These are phyloP conservation scores for Philopedon plagiatum DNA, from an alignment of 2,888 invertebrate genomes.

Conservation along the genomic window DNA sequence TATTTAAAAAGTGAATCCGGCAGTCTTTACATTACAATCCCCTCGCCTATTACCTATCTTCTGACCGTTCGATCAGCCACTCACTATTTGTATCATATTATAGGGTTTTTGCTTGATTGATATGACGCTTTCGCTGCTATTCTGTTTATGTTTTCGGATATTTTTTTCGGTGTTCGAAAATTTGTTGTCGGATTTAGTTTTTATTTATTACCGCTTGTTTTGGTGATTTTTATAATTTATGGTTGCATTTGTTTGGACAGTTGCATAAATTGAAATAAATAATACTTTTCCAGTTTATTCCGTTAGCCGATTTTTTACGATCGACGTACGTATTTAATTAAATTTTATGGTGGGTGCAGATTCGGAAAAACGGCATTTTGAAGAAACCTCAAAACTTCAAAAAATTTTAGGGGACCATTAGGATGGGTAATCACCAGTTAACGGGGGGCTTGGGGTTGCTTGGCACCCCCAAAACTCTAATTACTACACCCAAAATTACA, in stretches of 20 bases:
- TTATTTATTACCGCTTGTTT: constrained; percentile 60
- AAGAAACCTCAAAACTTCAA: not conserved
- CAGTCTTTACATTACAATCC: constrained; percentile 4
- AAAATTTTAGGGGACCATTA: too few relatives aligned
- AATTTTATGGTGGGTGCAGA: constrained; percentile 25
- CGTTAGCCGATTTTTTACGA: constrained; percentile 51
- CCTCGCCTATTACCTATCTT: not conserved
- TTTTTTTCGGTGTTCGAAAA: constrained; percentile 56
- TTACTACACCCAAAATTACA: too few relatives aligned
- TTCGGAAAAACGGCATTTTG: not conserved
- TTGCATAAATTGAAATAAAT: constrained; percentile 59
- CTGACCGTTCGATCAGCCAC: constrained; percentile 15
- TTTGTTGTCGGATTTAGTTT: constrained; percentile 59
- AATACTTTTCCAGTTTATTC: constrained; percentile 51
- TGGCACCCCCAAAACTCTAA: too few relatives aligned
- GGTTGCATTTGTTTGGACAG: constrained; percentile 58
- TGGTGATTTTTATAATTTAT: constrained; percentile 62
- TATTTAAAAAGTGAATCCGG: not conserved
- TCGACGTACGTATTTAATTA: constrained; percentile 54
- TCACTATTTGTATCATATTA: constrained; percentile 62
- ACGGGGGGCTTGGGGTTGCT: too few relatives aligned
- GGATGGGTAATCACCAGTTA: too few relatives aligned
- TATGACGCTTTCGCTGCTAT: constrained; percentile 50
- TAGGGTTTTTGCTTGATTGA: constrained; percentile 63
- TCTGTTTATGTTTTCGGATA: constrained; percentile 54